A percentile compares a stretch with the other conserved stretches of the same genome.
Evolutionary conservation across 1,140 invertebrate genomes (phyloP).

Genomic region (Drosophila neocordata): DNA sequence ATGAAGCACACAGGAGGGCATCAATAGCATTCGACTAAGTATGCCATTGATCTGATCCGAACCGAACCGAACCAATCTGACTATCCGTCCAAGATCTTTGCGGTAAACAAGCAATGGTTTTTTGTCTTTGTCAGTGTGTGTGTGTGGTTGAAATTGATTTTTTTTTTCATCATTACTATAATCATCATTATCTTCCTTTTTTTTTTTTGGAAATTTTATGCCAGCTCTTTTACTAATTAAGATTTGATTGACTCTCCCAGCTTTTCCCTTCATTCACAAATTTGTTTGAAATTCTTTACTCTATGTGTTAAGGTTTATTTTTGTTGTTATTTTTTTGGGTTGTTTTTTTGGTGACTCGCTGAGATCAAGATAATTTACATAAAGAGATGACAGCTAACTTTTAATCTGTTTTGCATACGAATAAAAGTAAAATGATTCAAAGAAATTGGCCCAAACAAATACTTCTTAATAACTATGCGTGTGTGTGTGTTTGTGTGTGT

Average conservation of each 20-base stretch:
- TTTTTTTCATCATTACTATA: neutral
- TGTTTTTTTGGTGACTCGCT: neutral
- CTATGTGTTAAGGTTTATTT: neutral
- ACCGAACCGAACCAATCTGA: neutral
- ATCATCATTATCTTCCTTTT: neutral
- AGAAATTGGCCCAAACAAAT: constrained; percentile 3
- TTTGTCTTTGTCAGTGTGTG: neutral
- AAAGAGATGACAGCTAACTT: constrained; percentile 5
- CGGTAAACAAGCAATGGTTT: constrained; percentile 1
- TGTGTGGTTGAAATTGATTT: constrained; percentile 13
- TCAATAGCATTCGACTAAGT: constrained; percentile 15
- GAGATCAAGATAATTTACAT: neutral
- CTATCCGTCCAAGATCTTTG: constrained; percentile 13
- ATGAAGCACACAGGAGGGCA: constrained; percentile 15
- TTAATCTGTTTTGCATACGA: constrained; percentile 14
- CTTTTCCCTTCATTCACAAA: neutral
- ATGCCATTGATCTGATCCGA: constrained; percentile 15
- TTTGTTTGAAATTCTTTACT: constrained; percentile 6
- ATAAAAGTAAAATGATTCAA: constrained; percentile 16
- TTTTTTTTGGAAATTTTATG: neutral
- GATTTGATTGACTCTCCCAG: constrained; percentile 4
- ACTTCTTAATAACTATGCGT: neutral
- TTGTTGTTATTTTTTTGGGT: neutral
- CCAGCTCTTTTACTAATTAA: constrained; percentile 16
- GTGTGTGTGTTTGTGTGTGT: neutral